Evolutionary conservation across 2,113 vertebrate genomes (phyloP), one percentile per base, ranked within the genome.

Genomic region (Lepus americanus): DNA sequence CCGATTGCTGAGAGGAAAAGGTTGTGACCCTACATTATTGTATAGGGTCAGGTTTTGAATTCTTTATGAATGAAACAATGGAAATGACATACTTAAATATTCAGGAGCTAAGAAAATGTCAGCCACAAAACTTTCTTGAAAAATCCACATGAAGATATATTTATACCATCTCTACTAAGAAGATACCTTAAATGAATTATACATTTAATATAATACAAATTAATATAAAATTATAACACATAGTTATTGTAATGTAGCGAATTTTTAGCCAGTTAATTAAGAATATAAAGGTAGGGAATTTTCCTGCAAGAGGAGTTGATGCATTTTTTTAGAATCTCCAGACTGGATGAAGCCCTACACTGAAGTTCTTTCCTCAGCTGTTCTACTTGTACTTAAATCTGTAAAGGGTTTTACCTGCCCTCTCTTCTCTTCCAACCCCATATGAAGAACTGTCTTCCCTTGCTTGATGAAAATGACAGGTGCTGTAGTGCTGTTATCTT

Each of bases 81-180:
- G 67, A 84, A 92, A 85, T 73, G 66, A 44, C 36, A 36, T 87
- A 59, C 17, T 90, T 74, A 64, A 36, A 51, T 93, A 78, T 44
- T 7, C 10, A 82, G n/a, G 55, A 90, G 39, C 29, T 94, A 82
- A 94, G 74, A 80, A 89, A 84, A 89, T 63, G 49, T 51, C 78
- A 53, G 27, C 25, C 33, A 81, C 29, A 61, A 87, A 94, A 77
- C 25, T 85, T 90, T 25, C 49, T 90, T 77, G 51, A 87, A 89
- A 86, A 69, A 83, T 23, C 55, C 67, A 8, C 29, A 64, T 73
- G 74, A 86, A 91, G 36, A 23, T 64, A 6, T 69, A 67, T 64
- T 7, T 64, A 67, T 44, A 51, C 29, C 59, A 72, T 78, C 36
- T 9, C 44, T 7, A 76, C 36, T 5, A 51, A 80, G 59, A 83